Percentiles rank a stretch among this genome's conserved stretches.
Conservation (phyloP, 2,888 invertebrate genomes). For the Labia minor region DNA sequence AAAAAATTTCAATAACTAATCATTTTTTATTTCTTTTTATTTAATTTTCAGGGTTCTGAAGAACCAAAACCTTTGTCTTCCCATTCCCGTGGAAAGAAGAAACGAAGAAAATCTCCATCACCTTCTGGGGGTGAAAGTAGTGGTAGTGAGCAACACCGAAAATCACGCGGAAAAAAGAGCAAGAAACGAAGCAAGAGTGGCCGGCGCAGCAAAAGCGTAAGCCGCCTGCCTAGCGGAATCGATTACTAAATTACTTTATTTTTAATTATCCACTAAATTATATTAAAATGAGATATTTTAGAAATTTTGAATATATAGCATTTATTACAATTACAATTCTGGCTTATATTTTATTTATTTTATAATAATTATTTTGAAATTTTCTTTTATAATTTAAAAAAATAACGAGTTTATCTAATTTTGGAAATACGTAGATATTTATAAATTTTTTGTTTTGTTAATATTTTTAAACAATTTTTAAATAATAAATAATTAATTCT, state of each 20-base stretch:
- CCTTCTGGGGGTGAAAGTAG: background rate
- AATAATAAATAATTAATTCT: too few species aligned
- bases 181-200: constrained; percentile 2
- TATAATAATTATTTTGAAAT: too few species aligned
- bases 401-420: too few species aligned
- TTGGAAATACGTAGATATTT: too few species aligned
- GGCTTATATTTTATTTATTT: too few species aligned
- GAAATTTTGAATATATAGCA: too few species aligned
- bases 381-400: too few species aligned
- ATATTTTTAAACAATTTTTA: too few species aligned
- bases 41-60: background rate
- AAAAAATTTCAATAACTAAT: too few species aligned
- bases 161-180: background rate
- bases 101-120: background rate
- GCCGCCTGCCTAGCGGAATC: background rate
- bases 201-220: constrained; percentile 1
- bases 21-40: background rate
- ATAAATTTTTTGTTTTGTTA: too few species aligned
- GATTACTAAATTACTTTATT: background rate
- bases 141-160: background rate
- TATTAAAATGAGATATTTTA: too few species aligned
- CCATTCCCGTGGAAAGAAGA: background rate
- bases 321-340: background rate
- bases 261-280: too few species aligned
- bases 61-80: background rate